These are phyloP conservation scores for Unio pictorum DNA, from an alignment of 2,888 invertebrate species.

Conservation along the genomic window DNA sequence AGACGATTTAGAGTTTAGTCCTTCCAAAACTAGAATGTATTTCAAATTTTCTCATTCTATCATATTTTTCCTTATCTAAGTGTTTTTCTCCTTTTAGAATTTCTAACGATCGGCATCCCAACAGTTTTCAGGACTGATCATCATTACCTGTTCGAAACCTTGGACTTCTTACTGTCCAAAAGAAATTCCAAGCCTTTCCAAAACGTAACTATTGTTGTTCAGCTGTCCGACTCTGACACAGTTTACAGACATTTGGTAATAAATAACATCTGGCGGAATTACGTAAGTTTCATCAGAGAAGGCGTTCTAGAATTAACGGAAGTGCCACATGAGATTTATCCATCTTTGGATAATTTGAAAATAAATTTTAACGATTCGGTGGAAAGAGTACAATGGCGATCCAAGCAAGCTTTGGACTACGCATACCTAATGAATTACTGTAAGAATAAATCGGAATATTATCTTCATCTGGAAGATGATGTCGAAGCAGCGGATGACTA, in stretches of 20 bases:
- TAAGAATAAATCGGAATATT: constrained; percentile 55
- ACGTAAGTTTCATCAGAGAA: too few relatives aligned
- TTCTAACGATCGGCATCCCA: constrained; percentile 69
- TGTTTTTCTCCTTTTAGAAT: constrained; percentile 39
- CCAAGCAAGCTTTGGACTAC: constrained; percentile 70
- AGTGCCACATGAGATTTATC: constrained; percentile 40
- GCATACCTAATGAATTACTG: constrained; percentile 65
- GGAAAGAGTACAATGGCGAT: constrained; percentile 65
- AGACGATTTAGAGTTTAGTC: too few relatives aligned
- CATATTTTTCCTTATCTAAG: too few relatives aligned
- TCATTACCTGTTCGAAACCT: constrained; percentile 64
- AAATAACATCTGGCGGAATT: constrained; percentile 13
- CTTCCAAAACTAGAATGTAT: too few relatives aligned
- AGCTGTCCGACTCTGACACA: constrained; percentile 65
- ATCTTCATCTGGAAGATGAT: constrained; percentile 69
- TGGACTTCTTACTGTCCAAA: constrained; percentile 62
- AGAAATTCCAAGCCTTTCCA: constrained; percentile 54
- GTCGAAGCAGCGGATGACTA: constrained; percentile 60
- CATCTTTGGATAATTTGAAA: constrained; percentile 38
- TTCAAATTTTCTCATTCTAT: too few relatives aligned
- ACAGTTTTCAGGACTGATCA: constrained; percentile 63
- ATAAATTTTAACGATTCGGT: constrained; percentile 64
- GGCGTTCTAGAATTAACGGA: constrained; percentile 66
- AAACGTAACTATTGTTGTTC: constrained; percentile 62
- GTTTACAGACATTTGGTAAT: constrained; percentile 26